Percentiles rank a stretch among this genome's conserved stretches.
These are phyloP conservation scores for Oceanodroma leucorhoa DNA, from an alignment of 2,797 vertebrate species.

Conservation along the genomic window DNA sequence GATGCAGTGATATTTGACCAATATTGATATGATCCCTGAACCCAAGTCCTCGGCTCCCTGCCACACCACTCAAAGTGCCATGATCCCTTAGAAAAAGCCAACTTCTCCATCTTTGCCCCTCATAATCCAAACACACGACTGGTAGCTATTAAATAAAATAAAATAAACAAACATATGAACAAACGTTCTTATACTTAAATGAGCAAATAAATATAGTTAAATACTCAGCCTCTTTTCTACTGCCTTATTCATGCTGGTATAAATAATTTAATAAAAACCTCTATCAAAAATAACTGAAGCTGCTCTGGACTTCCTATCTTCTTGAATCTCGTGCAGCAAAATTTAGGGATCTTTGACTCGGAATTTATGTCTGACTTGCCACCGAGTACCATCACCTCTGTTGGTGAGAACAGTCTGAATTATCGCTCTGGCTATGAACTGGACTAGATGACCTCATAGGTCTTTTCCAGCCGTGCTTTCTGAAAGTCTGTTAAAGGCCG, in stretches of 20 bases:
- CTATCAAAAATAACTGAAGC: neutral
- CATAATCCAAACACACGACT: neutral
- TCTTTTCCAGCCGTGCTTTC: neutral
- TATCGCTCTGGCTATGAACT: neutral
- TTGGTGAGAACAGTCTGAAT: slow-evolving; percentile 19
- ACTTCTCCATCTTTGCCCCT: neutral
- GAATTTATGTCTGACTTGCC: slow-evolving; percentile 26
- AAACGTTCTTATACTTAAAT: neutral
- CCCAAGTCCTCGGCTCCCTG: neutral
- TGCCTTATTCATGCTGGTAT: neutral
- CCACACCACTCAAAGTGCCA: neutral
- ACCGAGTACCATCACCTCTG: neutral
- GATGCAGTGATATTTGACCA: neutral
- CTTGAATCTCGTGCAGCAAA: neutral
- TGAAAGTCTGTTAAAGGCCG: neutral
- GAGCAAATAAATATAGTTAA: neutral
- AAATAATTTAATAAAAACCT: neutral
- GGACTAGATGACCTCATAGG: slow-evolving; percentile 25
- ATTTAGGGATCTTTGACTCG: slow-evolving; percentile 9
- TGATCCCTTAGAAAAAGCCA: neutral
- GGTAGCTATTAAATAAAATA: neutral
- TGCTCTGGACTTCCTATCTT: neutral
- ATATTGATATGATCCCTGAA: neutral
- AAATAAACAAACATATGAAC: neutral
- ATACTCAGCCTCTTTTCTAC: neutral